Evolutionary conservation across 2,888 invertebrate species (phyloP), one percentile per base, ranked within the genome.

Genomic region (Nephrotoma guestfalica): DNA sequence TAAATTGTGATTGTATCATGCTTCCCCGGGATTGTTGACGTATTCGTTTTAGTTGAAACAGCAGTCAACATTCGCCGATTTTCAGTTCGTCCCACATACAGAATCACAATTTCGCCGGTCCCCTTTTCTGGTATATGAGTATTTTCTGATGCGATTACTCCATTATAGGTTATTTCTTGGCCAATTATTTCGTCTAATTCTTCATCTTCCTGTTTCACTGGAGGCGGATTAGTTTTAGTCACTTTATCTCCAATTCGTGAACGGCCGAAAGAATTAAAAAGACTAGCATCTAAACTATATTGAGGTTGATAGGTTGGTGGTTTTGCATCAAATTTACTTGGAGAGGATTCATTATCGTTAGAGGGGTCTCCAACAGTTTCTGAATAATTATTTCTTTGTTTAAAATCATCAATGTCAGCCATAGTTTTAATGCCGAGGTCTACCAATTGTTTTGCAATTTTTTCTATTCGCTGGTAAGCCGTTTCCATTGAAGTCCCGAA

Each of bases 1-100:
- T 92, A 93, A 86, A 93, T 90, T 91, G 92, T 88, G 41, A 93
- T 91, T 47, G 90, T 89, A 88, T 92, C 91, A 51, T 90, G 88
- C 86, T 89, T 89, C 41, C 89, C 90, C 88, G 88, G 89, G 30
- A 91, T 89, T 83, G 88, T 89, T 71, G 88, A 89, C 15, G 90
- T 89, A 87, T 90, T 89, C 87, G 90, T 90, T 85, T 90, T 89
- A 18, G 87, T 88, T n/a, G 91, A 90, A 42, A 92, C 89, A 5
- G 92, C 93, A 87, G 91, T 89, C 6, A 92, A 88, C 13, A 88
- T 89, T 9, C 89, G 90, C 4, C 89, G 89, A 86, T 89, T 88
- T 87, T 89, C 87, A 51, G 88, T 87, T 45, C 88, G 87, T 43
- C 91, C 91, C 51, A 91, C 90, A 86, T 89, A 89, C 13, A 92